A percentile compares a stretch with the other conserved stretches of the same genome.
Conservation (phyloP, 2,888 invertebrate genomes). For the Pelosia muscerda region DNA sequence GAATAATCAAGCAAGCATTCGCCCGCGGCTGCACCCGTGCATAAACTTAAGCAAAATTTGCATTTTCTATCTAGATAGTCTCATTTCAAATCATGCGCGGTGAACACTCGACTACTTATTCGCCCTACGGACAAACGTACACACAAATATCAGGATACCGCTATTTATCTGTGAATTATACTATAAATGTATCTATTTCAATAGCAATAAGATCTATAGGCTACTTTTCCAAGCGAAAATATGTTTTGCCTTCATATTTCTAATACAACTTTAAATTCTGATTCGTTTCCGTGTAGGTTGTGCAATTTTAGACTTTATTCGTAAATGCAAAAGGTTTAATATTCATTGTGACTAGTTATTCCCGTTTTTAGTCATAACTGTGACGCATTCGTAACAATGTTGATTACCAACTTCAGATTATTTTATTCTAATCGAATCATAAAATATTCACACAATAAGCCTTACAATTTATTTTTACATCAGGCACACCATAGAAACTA, state of each 20-base stretch:
- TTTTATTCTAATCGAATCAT: constrained; percentile 9
- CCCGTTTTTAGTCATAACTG: neutral
- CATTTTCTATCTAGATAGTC: constrained; percentile 67
- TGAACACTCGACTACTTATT: constrained; percentile 66
- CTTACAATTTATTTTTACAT: neutral
- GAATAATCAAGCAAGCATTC: constrained; percentile 48
- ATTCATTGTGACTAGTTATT: neutral
- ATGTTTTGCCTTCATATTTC: constrained; percentile 13
- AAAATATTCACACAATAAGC: neutral
- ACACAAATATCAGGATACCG: constrained; percentile 17
- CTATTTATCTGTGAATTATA: neutral
- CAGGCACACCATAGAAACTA: neutral
- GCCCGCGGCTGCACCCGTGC: constrained; percentile 55
- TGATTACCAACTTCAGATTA: constrained; percentile 3
- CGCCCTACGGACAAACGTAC: constrained; percentile 53
- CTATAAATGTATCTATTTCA: constrained; percentile 3
- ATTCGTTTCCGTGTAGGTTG: neutral
- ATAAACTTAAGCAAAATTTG: constrained; percentile 59
- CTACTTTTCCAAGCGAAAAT: neutral
- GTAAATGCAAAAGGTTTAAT: neutral
- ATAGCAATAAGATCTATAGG: constrained; percentile 22
- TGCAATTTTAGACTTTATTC: neutral
- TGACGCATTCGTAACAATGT: neutral
- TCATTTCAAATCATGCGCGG: constrained; percentile 59
- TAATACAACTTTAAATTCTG: constrained; percentile 17